Percentiles rank a stretch among this genome's conserved stretches.
Conservation (phyloP, 2,797 vertebrate species). For the Squalus acanthias region DNA sequence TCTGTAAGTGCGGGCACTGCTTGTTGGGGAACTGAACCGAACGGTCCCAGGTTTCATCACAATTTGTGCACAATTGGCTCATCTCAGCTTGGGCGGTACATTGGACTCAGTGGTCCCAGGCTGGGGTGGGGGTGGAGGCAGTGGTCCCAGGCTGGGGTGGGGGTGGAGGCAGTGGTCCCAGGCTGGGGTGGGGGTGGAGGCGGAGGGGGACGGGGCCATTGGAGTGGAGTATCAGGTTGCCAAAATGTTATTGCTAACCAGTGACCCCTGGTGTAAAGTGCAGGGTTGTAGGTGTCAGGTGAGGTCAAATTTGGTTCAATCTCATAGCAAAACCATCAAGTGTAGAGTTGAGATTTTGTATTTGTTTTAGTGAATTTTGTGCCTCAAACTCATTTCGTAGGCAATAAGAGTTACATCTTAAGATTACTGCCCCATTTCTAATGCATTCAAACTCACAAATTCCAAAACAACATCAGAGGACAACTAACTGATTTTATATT, state of each 20-base stretch:
- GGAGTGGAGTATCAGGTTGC: too few relatives aligned
- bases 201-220: too few relatives aligned
- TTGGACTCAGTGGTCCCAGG: too few relatives aligned
- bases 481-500: too few relatives aligned
- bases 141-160: too few relatives aligned
- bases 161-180: background rate
- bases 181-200: background rate
- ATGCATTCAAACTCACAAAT: too few relatives aligned
- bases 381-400: background rate
- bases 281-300: background rate
- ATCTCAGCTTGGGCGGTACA: too few relatives aligned
- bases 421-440: too few relatives aligned
- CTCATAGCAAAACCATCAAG: background rate
- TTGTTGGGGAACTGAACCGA: background rate
- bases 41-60: too few relatives aligned
- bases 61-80: too few relatives aligned
- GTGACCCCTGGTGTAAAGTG: background rate
- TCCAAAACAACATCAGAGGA: too few relatives aligned
- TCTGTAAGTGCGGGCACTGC: background rate
- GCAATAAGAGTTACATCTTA: too few relatives aligned
- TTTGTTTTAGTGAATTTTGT: background rate
- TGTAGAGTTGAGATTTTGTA: background rate
- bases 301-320: background rate
- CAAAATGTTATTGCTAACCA: background rate
- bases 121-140: background rate